phyloP scores from a whole-genome alignment of 1,140 invertebrate genomes.

The Venturia canescens region DNA sequence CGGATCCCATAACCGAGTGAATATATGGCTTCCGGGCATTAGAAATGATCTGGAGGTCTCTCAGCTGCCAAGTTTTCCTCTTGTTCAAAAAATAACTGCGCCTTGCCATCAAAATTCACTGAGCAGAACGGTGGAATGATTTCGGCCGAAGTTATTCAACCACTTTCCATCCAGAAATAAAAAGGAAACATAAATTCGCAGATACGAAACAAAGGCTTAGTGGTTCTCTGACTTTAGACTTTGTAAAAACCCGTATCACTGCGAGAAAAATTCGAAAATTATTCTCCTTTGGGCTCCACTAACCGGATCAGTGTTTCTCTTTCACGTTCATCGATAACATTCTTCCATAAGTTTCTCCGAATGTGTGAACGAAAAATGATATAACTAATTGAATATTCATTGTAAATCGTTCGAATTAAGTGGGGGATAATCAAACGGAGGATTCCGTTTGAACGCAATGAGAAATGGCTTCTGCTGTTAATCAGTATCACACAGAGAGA shows the following conservation, averaged over 20 bases:
- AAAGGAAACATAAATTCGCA: not conserved
- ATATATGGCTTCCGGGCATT: conserved; percentile 18
- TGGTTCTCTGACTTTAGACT: not conserved
- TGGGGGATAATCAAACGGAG: not conserved
- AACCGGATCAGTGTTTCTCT: too few species aligned
- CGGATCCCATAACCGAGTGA: not conserved
- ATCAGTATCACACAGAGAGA: not conserved
- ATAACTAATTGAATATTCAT: not conserved
- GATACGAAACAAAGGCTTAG: not conserved
- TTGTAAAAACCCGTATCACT: not conserved
- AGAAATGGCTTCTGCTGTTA: not conserved
- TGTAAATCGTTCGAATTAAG: not conserved
- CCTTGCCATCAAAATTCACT: too few species aligned
- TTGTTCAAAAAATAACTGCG: not conserved
- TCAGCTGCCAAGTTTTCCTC: conserved; percentile 1
- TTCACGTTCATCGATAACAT: too few species aligned
- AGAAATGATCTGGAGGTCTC: not conserved
- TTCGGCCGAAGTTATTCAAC: not conserved
- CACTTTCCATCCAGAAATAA: not conserved
- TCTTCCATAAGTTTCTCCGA: too few species aligned
- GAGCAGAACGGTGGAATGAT: not conserved
- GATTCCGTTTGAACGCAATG: not conserved
- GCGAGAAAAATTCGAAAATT: too few species aligned
- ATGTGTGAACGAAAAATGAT: too few species aligned
- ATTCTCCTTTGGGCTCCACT: too few species aligned